Evolutionary conservation across 2,888 invertebrate species (phyloP), one percentile per base, ranked within the genome.

Genomic region (Ophion ellenae): DNA sequence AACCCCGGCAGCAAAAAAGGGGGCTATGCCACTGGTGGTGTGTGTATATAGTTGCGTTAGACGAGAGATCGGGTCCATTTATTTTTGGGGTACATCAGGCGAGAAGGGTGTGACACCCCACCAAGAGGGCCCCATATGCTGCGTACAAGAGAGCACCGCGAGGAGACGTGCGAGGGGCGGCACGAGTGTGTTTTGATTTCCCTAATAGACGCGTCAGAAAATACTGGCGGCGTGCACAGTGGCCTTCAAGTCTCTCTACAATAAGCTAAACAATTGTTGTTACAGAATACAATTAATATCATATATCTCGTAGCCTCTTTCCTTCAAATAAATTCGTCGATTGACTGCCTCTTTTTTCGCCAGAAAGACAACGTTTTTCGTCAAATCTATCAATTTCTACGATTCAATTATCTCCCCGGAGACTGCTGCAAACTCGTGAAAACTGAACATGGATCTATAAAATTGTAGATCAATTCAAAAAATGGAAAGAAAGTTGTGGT

Each of bases 151-250:
- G 90, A 89, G 88, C 83, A 86, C 80, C 88, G 61, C 69, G 77
- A 69, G 66, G 47, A 53, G 79, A 73, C 36, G 70, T 76, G 66
- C 74, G 78, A 59, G 83, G 80, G 85, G 87, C 88, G 82, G 76
- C 70, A 81, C 87, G 91, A 93, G 91, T 93, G 89, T 94, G 93
- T 94, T 94, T 94, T 94, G 93, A 93, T 94, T 93, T 92, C 88
- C 90, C 91, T 94, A 94, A 94, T 94, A 93, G 94, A 90, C 89
- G 90, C 89, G 86, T 89, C 87, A 87, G 87, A 88, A 90, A 90
- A 90, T 90, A 89, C 86, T 89, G 57, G 86, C 80, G 83, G 83
- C 79, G 79, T 77, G 78, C 81, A 11, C 85, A 81, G 69, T 69
- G 59, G 85, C 79, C 74, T 73, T 80, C 86, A 82, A 86, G 64